Percentiles rank a stretch among this genome's conserved stretches.
These are phyloP conservation scores for Chymomyza fuscimana DNA, from an alignment of 2,888 invertebrate species.

Conservation along the genomic window DNA sequence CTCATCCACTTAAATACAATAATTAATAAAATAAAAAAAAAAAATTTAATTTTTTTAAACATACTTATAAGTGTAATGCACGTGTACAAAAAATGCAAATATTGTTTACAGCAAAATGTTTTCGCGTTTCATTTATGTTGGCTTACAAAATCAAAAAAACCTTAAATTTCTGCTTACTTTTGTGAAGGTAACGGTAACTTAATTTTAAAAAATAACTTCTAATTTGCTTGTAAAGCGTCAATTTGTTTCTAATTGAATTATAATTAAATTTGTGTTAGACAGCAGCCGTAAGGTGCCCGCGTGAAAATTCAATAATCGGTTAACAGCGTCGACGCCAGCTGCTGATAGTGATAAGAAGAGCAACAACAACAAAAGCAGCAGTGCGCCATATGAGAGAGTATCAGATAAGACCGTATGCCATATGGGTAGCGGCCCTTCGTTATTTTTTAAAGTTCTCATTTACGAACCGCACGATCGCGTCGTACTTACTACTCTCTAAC, in stretches of 20 bases:
- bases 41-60: not conserved
- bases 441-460: not conserved
- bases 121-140: not conserved
- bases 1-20: not conserved
- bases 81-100: not conserved
- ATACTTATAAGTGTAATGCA: not conserved
- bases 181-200: not conserved
- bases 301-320: slow-evolving; percentile 6
- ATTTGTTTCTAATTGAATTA: no score
- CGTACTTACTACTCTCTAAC: not conserved
- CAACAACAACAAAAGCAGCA: not conserved
- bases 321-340: not conserved
- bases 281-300: not conserved
- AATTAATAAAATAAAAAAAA: no score
- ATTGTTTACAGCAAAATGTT: not conserved
- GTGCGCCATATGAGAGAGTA: not conserved
- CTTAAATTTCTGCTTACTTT: not conserved
- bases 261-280: no score
- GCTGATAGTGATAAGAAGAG: not conserved
- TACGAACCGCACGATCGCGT: not conserved
- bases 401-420: not conserved
- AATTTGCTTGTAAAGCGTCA: no score
- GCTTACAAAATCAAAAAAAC: not conserved
- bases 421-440: not conserved
- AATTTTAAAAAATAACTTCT: no score